phyloP scores from a whole-genome alignment of 2,797 vertebrate species.

The Microctenopoma lineatum region DNA sequence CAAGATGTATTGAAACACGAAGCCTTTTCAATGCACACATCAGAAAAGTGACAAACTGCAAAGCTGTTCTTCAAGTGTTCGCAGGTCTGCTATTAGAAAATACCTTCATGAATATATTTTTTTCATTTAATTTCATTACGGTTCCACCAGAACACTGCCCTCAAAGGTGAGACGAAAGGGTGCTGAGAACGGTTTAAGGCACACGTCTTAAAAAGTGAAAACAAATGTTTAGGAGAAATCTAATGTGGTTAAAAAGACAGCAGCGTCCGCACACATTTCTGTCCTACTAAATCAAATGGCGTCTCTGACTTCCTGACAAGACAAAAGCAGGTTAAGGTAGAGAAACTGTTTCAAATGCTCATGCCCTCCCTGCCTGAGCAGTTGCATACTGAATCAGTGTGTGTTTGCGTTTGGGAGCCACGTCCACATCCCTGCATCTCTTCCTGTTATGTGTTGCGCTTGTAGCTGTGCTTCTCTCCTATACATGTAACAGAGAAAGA shows the following conservation, averaged over 20 bases:
- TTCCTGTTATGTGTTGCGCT: constrained; percentile 51
- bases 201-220: background rate
- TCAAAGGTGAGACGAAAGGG: constrained; percentile 25
- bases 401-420: constrained; percentile 52
- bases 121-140: constrained; percentile 33
- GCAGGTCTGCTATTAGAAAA: constrained; percentile 8
- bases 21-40: constrained; percentile 26
- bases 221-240: too few species aligned
- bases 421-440: constrained; percentile 33
- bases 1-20: constrained; percentile 47
- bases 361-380: background rate
- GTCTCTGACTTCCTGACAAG: constrained; percentile 6
- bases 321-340: background rate
- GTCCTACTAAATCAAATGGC: background rate
- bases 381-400: constrained; percentile 32
- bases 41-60: constrained; percentile 26
- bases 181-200: constrained; percentile 11
- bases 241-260: background rate
- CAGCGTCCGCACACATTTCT: background rate
- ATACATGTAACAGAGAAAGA: constrained; percentile 69
- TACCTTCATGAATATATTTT: constrained; percentile 32
- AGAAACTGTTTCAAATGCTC: background rate
- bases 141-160: constrained; percentile 21
- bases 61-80: constrained; percentile 20
- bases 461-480: constrained; percentile 50